These are phyloP conservation scores for Eledona agricola DNA, from an alignment of 2,888 invertebrate species.

Conservation along the genomic window DNA sequence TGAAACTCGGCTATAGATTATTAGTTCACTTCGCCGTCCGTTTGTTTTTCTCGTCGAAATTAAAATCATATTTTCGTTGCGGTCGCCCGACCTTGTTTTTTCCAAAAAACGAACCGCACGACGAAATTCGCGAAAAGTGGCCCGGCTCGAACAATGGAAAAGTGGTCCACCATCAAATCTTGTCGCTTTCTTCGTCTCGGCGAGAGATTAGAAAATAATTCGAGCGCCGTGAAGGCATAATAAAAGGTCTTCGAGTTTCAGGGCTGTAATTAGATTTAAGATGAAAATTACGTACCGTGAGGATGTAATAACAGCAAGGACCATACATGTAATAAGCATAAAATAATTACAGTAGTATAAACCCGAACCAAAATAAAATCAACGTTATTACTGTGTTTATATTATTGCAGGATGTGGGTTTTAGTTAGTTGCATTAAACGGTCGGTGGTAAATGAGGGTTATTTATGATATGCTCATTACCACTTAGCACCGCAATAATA, in stretches of 20 bases:
- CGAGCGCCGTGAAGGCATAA: neutral
- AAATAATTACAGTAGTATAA: conserved; percentile 27
- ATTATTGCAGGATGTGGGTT: conserved; percentile 25
- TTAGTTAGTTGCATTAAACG: conserved; percentile 25
- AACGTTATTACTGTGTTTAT: conserved; percentile 24
- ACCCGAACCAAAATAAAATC: conserved; percentile 25
- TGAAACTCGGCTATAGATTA: no score
- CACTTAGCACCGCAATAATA: conserved; percentile 21
- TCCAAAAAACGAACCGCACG: no score
- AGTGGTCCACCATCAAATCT: no score
- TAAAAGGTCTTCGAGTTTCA: neutral
- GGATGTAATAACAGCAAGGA: conserved; percentile 23
- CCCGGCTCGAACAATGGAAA: no score
- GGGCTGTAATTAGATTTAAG: conserved; percentile 19
- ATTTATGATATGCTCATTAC: conserved; percentile 23
- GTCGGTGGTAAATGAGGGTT: conserved; percentile 28
- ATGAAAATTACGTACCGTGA: conserved; percentile 11
- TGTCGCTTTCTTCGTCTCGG: no score
- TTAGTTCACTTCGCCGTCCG: no score
- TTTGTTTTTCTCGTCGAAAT: no score
- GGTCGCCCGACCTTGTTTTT: no score
- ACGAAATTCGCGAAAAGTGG: no score
- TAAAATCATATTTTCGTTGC: no score
- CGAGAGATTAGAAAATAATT: no score
- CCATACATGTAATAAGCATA: conserved; percentile 22